A percentile compares a stretch with the other conserved stretches of the same genome.
Conservation (phyloP, 1,140 invertebrate species). For the Bombus fervidus region DNA sequence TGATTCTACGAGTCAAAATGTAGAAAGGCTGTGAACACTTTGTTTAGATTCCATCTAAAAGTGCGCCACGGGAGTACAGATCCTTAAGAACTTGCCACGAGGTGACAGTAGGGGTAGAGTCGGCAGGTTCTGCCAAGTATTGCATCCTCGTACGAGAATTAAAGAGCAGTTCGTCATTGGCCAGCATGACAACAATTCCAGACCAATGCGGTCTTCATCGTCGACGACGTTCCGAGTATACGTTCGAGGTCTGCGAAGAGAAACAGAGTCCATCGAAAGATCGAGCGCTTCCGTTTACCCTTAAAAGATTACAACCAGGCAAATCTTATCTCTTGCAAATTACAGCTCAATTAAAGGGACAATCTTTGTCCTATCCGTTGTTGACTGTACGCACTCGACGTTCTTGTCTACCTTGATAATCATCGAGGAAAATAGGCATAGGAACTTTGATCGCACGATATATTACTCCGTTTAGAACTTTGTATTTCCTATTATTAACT, state of each 20-base stretch:
- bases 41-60: constrained; percentile 71
- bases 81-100: constrained; percentile 73
- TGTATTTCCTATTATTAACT: background rate
- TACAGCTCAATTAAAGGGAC: constrained; percentile 72
- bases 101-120: constrained; percentile 75
- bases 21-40: background rate
- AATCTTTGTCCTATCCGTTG: constrained; percentile 75
- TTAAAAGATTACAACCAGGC: constrained; percentile 72
- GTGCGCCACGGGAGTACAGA: constrained; percentile 74
- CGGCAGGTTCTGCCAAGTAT: constrained; percentile 75
- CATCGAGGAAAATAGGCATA: constrained; percentile 24
- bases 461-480: too few relatives aligned
- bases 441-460: background rate
- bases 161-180: constrained; percentile 57
- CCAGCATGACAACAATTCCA: constrained; percentile 66
- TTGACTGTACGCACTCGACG: constrained; percentile 70
- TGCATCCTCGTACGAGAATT: constrained; percentile 75
- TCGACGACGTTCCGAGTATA: constrained; percentile 73
- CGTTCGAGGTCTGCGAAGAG: constrained; percentile 74
- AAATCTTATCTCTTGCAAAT: constrained; percentile 75
- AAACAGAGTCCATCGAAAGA: constrained; percentile 68
- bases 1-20: too few relatives aligned
- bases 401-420: constrained; percentile 58
- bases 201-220: constrained; percentile 76
- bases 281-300: constrained; percentile 71